Evolutionary conservation across 2,113 vertebrate species (phyloP).

Genomic region (Thalassarche chlororhynchos): DNA sequence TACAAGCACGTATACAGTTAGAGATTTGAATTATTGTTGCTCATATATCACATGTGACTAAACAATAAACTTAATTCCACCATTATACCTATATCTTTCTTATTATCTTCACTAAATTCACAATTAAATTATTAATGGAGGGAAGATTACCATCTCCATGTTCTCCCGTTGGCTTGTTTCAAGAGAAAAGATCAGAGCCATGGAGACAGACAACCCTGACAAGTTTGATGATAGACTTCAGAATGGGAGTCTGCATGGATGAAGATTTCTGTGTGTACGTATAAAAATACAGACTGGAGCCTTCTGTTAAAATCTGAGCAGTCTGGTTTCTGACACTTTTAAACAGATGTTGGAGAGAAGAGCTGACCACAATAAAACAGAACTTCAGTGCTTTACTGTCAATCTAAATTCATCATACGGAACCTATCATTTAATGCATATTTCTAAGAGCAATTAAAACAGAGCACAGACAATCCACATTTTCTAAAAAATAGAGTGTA

Average conservation of each 20-base stretch:
- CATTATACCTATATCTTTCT: not conserved
- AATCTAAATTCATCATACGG: not conserved
- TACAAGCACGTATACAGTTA: not conserved
- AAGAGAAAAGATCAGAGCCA: not conserved
- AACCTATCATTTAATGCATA: not conserved
- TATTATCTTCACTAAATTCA: not conserved
- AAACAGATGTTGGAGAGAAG: not conserved
- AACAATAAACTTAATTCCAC: not conserved
- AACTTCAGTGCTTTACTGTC: not conserved
- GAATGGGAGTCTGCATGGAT: not conserved
- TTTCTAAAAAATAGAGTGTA: not conserved
- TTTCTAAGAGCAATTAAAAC: not conserved
- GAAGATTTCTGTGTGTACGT: not conserved
- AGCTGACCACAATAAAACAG: not conserved
- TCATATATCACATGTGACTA: not conserved
- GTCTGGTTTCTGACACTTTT: not conserved
- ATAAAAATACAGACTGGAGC: not conserved
- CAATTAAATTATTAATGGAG: not conserved
- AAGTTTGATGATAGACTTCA: not conserved
- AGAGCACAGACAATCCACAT: not conserved
- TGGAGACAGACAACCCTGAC: not conserved
- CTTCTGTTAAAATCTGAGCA: slow-evolving; percentile 6
- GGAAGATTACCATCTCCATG: not conserved
- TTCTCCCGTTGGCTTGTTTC: not conserved
- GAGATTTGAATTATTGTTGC: not conserved